A percentile compares a stretch with the other conserved stretches of the same genome.
Conservation (phyloP, 1,140 invertebrate genomes). For the Teleopsis dalmanni region DNA sequence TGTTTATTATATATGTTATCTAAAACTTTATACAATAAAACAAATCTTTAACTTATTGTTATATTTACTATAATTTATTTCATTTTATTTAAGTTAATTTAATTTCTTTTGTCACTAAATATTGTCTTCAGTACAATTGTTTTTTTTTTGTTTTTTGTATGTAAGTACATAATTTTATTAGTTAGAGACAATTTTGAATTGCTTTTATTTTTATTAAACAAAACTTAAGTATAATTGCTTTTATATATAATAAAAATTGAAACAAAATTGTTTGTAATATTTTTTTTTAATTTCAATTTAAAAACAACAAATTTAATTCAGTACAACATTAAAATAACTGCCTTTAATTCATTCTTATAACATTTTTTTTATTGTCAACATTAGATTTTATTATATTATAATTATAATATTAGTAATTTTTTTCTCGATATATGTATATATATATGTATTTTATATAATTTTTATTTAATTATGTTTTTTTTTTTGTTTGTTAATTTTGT, state of each 20-base stretch:
- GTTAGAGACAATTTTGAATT: too few species aligned
- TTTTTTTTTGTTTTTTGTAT: not conserved
- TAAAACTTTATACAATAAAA: too few species aligned
- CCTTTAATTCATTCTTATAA: not conserved
- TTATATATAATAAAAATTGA: not conserved
- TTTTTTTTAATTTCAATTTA: too few species aligned
- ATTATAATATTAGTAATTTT: slow-evolving; percentile 1
- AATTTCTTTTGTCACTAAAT: too few species aligned
- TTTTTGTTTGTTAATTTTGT: not conserved
- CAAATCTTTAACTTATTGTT: slow-evolving; percentile 2
- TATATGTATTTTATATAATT: not conserved
- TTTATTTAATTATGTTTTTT: not conserved
- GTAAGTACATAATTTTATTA: not conserved
- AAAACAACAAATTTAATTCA: too few species aligned
- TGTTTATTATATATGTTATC: too few species aligned
- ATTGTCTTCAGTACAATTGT: slow-evolving; percentile 4
- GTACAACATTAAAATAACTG: not conserved
- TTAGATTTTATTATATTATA: too few species aligned
- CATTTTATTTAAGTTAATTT: not conserved
- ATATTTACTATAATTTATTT: slow-evolving; percentile 1
- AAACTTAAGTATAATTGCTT: slow-evolving; percentile 7
- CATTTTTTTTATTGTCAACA: slow-evolving; percentile 6
- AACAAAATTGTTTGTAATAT: too few species aligned
- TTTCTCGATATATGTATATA: not conserved
- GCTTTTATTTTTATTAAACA: too few species aligned